Base-by-base conservation (phyloP, 92 coral and sea anemone species). In the Siderastrea radians region DNA sequence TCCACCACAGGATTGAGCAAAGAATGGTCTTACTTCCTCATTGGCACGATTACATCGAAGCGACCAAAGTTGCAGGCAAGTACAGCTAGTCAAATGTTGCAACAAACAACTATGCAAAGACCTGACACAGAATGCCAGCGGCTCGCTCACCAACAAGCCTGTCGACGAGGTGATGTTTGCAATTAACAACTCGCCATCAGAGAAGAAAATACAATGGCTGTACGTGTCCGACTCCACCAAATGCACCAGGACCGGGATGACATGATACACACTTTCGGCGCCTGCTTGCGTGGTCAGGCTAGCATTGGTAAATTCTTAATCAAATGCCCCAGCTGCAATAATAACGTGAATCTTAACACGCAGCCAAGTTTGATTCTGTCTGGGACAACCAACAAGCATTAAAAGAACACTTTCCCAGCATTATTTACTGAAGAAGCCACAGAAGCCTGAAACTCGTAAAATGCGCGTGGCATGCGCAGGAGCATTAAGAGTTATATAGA, bases 41-140 rank as follows among this genome's bases (percentile, higher is more conserved):
- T 93, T 2, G 90, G 93, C 43, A 87, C 83, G 59, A 19, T 83
- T 2, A 76, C 50, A 9, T 26, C 88, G 93, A 13, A 92, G 71
- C 46, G 93, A 89, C 59, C 77, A 80, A 44, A 26, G 43, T 74
- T 38, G 19, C 71, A 11, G 71, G 69, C 90, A 89, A 64, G 64
- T 92, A 3, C 91, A 92, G 61, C 89, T 92, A 51, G 89, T 92
- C 13, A 90, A 85, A 81, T 89, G 93, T 17, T 92, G 95, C 49
- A 83, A 93, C 77, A 89, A 93, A 69, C 87, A 89, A 26, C 91
- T 93, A 7, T 91, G 91, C 26, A 93, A 93, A 53, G 85, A 75
- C 82, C 84, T 88, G 49, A 88, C 92, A 26, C 81, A 85, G 2
- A 85, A 80, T 45, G 83, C 95, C 2, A 85, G 95, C 53, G 78